These are phyloP conservation scores for Exocentrus adspersus DNA, from an alignment of 2,888 invertebrate genomes.

Conservation along the genomic window DNA sequence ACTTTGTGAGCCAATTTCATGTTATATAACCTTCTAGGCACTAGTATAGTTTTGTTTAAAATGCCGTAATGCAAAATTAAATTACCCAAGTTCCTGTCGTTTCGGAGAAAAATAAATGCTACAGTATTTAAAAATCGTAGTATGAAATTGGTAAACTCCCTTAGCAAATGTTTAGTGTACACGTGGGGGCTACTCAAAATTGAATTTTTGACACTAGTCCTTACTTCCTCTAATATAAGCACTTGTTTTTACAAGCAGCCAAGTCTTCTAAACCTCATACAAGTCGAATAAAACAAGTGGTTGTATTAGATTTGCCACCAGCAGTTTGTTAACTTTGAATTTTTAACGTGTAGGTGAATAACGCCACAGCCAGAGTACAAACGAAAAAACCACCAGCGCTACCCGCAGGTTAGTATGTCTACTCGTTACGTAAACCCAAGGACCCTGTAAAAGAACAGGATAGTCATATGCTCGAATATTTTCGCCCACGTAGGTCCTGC, in stretches of 20 bases:
- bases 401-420: conserved; percentile 81
- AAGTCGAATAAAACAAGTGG: conserved; percentile 52
- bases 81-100: neutral
- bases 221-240: conserved; percentile 48
- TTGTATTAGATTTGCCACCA: conserved; percentile 51
- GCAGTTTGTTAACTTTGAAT: conserved; percentile 45
- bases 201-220: conserved; percentile 5
- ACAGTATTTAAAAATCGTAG: too few species aligned
- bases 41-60: too few species aligned
- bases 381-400: conserved; percentile 96
- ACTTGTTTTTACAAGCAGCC: conserved; percentile 45
- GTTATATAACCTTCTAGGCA: too few species aligned
- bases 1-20: conserved; percentile 27
- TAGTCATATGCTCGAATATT: too few species aligned
- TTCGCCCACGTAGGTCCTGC: too few species aligned
- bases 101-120: neutral
- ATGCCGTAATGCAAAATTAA: neutral
- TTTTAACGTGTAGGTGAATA: conserved; percentile 86
- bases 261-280: neutral
- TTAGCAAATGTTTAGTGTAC: conserved; percentile 12
- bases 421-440: conserved; percentile 4
- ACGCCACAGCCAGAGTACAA: conserved; percentile 99
- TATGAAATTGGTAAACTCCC: conserved; percentile 12
- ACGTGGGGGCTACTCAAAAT: conserved; percentile 28
- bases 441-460: too few species aligned